Evolutionary conservation across 2,113 vertebrate genomes (phyloP).

Genomic region (Acrocephalus arundinaceus): DNA sequence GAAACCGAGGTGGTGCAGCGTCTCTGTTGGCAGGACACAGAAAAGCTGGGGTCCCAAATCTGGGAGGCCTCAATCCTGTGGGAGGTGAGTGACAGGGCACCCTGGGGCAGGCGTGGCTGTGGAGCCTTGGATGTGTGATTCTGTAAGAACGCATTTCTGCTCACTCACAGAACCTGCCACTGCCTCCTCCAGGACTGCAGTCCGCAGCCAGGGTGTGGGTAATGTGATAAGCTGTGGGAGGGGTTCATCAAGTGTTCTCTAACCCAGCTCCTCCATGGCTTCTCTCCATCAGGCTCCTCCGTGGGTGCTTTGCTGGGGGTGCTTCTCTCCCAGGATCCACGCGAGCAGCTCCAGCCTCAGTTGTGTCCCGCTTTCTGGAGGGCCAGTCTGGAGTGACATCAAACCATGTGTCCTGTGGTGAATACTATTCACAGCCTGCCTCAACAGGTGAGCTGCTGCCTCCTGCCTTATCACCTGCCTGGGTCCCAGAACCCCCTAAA

Average conservation of each 20-base stretch:
- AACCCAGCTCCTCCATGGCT: background rate
- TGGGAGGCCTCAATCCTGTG: slow-evolving; percentile 92
- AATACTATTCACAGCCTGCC: slow-evolving; percentile 95
- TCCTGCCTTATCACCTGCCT: background rate
- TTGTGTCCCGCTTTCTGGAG: slow-evolving; percentile 94
- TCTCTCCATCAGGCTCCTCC: slow-evolving; percentile 80
- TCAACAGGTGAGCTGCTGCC: slow-evolving; percentile 76
- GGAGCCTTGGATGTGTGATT: background rate
- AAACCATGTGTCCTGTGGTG: slow-evolving; percentile 95
- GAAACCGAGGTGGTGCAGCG: slow-evolving; percentile 94
- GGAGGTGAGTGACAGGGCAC: slow-evolving; percentile 82
- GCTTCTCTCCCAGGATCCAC: slow-evolving; percentile 84
- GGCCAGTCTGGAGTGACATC: slow-evolving; percentile 97
- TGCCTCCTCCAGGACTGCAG: background rate
- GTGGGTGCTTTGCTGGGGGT: slow-evolving; percentile 80
- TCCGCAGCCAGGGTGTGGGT: background rate
- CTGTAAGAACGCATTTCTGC: background rate
- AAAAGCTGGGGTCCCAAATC: slow-evolving; percentile 94
- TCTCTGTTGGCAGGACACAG: slow-evolving; percentile 92
- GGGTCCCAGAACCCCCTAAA: background rate
- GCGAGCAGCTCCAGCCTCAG: slow-evolving; percentile 89
- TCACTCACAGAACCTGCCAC: background rate
- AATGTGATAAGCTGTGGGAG: background rate
- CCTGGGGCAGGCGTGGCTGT: background rate
- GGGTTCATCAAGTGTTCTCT: background rate